Conservation (phyloP, 2,888 invertebrate genomes). For the Microlaimidae sp. region DNA sequence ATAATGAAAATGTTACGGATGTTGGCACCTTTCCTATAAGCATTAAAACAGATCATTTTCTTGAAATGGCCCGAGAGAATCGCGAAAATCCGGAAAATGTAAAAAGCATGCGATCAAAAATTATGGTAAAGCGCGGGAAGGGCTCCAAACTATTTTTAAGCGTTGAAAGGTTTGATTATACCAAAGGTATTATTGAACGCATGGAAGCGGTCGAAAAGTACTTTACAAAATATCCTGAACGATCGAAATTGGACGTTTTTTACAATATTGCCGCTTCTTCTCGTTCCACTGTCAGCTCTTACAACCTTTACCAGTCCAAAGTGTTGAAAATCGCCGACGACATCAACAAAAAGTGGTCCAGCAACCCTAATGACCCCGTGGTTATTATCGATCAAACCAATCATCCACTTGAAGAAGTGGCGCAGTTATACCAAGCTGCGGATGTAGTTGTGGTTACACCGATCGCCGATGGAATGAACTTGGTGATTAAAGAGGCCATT, state of each 20-base stretch:
- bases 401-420: conserved; percentile 35
- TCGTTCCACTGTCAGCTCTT: conserved; percentile 10
- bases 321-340: neutral
- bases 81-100: neutral
- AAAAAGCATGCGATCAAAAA: neutral
- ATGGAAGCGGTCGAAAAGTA: conserved; percentile 21
- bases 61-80: conserved; percentile 52
- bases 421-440: conserved; percentile 48
- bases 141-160: conserved; percentile 15
- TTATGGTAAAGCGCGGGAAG: neutral
- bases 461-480: conserved; percentile 64
- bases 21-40: conserved; percentile 70
- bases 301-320: conserved; percentile 7
- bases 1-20: too few species aligned
- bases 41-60: conserved; percentile 65
- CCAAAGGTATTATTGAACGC: conserved; percentile 18
- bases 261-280: conserved; percentile 13
- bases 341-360: neutral
- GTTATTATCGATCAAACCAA: conserved; percentile 7
- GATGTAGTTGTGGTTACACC: conserved; percentile 73
- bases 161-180: conserved; percentile 20
- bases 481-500: conserved; percentile 79
- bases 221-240: conserved; percentile 23
- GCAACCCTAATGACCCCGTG: neutral
- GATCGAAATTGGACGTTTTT: conserved; percentile 13